Conservation (phyloP, 2,888 invertebrate genomes). For the Dexiosoma caninum region DNA sequence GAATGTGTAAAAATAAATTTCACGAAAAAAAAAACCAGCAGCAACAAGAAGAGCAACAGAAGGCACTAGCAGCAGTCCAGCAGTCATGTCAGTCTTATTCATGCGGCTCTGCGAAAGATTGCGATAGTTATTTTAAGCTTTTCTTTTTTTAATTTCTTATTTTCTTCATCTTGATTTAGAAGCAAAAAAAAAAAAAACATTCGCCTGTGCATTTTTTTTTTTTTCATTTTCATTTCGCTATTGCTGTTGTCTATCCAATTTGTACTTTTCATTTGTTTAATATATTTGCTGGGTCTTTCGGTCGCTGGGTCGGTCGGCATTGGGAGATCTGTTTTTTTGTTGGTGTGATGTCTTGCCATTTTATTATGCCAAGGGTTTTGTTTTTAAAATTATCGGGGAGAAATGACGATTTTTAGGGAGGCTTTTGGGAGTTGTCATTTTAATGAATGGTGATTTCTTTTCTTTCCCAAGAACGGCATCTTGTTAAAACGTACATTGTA, state of each 20-base stretch:
- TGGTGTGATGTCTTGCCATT: neutral
- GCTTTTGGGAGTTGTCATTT: no score
- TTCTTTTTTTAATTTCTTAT: slow-evolving; percentile 14
- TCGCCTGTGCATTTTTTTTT: neutral
- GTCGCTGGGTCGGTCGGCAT: slow-evolving; percentile 51
- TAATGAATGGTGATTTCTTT: no score
- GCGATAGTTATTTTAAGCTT: slow-evolving; percentile 5
- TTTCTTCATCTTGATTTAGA: slow-evolving; percentile 11
- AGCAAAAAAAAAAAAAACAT: neutral
- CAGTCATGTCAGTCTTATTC: neutral
- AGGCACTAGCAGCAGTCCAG: neutral
- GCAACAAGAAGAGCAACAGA: neutral
- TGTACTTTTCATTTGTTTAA: slow-evolving; percentile 7
- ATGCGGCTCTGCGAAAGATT: neutral
- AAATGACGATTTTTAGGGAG: neutral
- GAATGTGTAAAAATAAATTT: slow-evolving; percentile 51
- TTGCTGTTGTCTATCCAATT: slow-evolving; percentile 34
- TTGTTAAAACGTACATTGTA: no score
- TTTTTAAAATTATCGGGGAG: neutral
- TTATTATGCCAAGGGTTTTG: neutral
- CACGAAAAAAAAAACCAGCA: neutral
- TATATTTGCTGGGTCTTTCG: slow-evolving; percentile 53
- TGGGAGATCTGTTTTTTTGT: neutral
- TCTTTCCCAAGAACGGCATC: no score
- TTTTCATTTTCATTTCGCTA: neutral